A percentile compares a stretch with the other conserved stretches of the same genome.
Conservation (phyloP, 2,888 invertebrate species). For the Morinoia aosen region DNA sequence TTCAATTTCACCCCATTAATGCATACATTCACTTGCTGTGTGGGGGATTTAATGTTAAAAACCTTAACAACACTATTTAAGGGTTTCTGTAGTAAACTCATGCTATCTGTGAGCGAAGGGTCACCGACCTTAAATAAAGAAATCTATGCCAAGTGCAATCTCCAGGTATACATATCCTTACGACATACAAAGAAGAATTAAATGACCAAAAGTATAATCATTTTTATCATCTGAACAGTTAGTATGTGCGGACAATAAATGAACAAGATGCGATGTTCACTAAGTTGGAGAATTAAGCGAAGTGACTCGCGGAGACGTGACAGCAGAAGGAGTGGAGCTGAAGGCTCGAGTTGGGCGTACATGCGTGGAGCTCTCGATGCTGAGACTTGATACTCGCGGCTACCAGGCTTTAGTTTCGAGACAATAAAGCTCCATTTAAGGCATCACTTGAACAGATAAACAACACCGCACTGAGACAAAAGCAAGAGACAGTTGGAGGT, state of each 20-base stretch:
- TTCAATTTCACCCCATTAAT: too few relatives aligned
- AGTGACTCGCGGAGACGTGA: background rate
- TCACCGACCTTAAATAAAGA: background rate
- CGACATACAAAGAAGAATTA: background rate
- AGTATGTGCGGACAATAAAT: background rate
- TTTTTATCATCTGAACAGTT: background rate
- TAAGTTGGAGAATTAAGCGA: background rate
- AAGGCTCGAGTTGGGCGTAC: background rate
- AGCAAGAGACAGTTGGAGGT: background rate
- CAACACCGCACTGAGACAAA: background rate
- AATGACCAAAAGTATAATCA: background rate
- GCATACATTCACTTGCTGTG: too few relatives aligned
- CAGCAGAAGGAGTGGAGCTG: background rate
- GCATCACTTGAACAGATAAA: slow-evolving; percentile 8
- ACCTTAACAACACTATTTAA: background rate
- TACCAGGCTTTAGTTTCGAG: background rate
- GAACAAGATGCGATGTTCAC: background rate
- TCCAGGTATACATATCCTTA: background rate
- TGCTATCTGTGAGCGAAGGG: background rate
- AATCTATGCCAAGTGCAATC: background rate
- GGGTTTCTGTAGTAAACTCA: background rate
- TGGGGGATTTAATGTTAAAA: background rate
- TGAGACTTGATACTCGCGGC: background rate
- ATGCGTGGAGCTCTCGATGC: background rate
- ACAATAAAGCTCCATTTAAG: background rate